Evolutionary conservation across 1,140 invertebrate genomes (phyloP).

Genomic region (Pollicipes pollicipes): DNA sequence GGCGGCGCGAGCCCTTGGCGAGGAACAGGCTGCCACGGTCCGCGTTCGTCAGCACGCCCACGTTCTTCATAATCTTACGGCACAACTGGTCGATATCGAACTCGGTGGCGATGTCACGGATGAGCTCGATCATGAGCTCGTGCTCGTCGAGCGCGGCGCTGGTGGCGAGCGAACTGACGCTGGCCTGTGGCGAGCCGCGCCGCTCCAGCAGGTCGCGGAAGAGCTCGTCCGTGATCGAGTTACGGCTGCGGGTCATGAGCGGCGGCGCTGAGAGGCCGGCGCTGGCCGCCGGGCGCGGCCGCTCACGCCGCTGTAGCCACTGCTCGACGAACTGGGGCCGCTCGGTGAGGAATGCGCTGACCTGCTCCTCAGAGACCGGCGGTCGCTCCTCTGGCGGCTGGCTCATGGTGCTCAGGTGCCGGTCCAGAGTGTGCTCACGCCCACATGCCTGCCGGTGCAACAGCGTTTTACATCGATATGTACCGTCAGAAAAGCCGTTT

Average conservation of each 20-base stretch:
- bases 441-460: no score
- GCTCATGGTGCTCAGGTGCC: no score
- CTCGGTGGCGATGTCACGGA: constrained; percentile 80
- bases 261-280: no score
- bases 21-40: constrained; percentile 74
- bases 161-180: not conserved
- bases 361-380: no score
- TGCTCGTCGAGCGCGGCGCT: constrained; percentile 18
- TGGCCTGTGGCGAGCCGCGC: not conserved
- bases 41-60: constrained; percentile 63
- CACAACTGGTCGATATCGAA: constrained; percentile 80
- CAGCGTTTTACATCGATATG: no score
- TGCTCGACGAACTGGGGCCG: no score
- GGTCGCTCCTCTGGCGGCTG: no score
- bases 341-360: no score
- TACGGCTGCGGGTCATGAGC: not conserved
- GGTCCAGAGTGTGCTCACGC: no score
- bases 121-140: constrained; percentile 71
- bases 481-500: no score
- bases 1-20: constrained; percentile 52
- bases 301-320: no score
- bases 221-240: not conserved
- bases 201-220: not conserved
- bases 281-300: no score
- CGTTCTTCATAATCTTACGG: constrained; percentile 84